Conservation (phyloP, 2,888 invertebrate species). For the Troides helena region DNA sequence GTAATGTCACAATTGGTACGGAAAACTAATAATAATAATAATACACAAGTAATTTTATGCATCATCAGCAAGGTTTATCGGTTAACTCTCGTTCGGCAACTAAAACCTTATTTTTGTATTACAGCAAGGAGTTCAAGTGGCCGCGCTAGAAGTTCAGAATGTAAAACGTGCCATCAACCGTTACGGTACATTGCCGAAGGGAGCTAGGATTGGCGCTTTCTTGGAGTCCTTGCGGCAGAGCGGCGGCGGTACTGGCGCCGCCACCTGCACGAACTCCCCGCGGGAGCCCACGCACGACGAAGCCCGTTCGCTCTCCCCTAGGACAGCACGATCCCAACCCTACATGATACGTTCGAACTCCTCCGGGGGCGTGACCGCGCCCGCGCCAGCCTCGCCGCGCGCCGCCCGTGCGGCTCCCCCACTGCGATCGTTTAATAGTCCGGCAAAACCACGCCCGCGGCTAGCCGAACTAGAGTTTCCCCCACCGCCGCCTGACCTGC, state of each 20-base stretch:
- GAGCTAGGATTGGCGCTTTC: constrained; percentile 97
- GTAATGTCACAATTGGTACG: no score
- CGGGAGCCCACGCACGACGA: constrained; percentile 59
- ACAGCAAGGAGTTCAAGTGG: constrained; percentile 87
- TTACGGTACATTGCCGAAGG: constrained; percentile 98
- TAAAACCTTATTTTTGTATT: constrained; percentile 13
- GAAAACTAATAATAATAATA: no score
- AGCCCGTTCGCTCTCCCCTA: constrained; percentile 82
- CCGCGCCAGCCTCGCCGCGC: constrained; percentile 65
- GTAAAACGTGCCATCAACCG: constrained; percentile 96
- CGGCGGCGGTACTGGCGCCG: constrained; percentile 59
- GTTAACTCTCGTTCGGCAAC: no score
- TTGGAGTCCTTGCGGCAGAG: constrained; percentile 94
- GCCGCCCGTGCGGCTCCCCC: constrained; percentile 60
- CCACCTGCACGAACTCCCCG: constrained; percentile 66
- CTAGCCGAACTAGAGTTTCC: constrained; percentile 93
- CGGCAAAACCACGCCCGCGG: constrained; percentile 86
- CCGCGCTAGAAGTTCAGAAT: constrained; percentile 96
- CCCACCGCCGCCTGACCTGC: constrained; percentile 89
- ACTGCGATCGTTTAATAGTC: constrained; percentile 84
- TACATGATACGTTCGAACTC: constrained; percentile 96
- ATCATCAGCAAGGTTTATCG: no score
- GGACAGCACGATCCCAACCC: constrained; percentile 84
- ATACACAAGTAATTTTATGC: no score
- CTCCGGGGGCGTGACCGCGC: constrained; percentile 88